Conservation (phyloP, 1,140 invertebrate species). For the Drosophila equinoxialis region DNA sequence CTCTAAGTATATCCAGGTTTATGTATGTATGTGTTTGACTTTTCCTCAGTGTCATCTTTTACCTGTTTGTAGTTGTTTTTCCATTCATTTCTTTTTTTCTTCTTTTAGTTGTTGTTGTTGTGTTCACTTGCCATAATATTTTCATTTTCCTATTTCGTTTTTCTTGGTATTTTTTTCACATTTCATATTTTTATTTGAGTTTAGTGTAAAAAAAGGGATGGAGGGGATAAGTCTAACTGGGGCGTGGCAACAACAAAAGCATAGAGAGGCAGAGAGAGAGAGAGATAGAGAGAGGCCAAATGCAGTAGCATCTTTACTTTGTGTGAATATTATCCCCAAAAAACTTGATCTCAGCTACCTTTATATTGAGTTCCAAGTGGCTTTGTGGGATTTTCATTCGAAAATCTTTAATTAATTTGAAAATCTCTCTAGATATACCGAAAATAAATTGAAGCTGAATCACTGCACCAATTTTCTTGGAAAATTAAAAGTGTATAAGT, state of each 20-base stretch:
- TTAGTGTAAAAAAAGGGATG: constrained; percentile 43
- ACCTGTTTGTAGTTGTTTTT: constrained; percentile 20
- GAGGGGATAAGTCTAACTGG: background rate
- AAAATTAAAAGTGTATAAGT: constrained; percentile 11
- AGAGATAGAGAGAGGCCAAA: no score
- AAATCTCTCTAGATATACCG: no score
- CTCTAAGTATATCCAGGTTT: constrained; percentile 25
- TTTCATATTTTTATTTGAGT: constrained; percentile 68
- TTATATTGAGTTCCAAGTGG: background rate
- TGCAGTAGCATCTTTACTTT: constrained; percentile 1
- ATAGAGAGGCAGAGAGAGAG: background rate
- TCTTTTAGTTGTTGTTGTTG: background rate
- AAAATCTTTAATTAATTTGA: background rate
- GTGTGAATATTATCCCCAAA: background rate
- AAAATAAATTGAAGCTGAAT: background rate
- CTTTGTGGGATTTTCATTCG: background rate
- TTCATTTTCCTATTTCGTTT: constrained; percentile 72
- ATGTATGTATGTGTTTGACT: constrained; percentile 30
- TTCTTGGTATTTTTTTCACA: constrained; percentile 45
- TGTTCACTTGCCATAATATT: constrained; percentile 66
- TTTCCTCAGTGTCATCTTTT: constrained; percentile 9
- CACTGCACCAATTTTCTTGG: background rate
- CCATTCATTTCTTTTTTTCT: constrained; percentile 41
- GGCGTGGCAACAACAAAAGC: background rate
- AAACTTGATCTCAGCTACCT: background rate